Conservation (phyloP, 2,797 vertebrate genomes). For the Mormyrus proboscirostris region DNA sequence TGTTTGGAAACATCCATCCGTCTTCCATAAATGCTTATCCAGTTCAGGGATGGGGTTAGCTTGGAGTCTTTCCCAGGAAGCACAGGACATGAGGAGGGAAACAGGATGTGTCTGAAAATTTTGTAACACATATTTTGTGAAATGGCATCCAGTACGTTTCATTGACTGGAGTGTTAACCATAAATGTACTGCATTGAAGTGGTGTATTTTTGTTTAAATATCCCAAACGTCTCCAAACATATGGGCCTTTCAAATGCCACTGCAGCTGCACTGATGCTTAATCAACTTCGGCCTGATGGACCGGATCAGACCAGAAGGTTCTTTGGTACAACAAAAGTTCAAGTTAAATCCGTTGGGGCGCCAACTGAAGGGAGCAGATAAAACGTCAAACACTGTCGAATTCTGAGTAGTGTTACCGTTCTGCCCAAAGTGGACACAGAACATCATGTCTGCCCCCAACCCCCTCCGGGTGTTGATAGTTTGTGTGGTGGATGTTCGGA, state of each 20-base stretch:
- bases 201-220: not conserved
- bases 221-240: not conserved
- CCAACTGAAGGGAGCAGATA: not conserved
- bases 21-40: not conserved
- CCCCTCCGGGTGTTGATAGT: not conserved
- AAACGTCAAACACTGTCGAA: conserved; percentile 28
- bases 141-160: not conserved
- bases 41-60: not conserved
- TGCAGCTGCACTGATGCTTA: not conserved
- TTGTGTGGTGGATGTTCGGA: conserved; percentile 9
- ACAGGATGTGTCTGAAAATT: not conserved
- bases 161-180: not conserved
- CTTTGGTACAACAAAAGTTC: not conserved
- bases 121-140: not conserved
- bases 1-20: not conserved
- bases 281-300: not conserved
- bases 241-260: not conserved
- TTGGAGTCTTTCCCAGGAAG: not conserved
- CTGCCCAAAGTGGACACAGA: conserved; percentile 35
- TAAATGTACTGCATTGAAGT: not conserved
- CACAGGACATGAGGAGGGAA: not conserved
- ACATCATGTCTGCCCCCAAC: not conserved
- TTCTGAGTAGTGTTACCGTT: conserved; percentile 29
- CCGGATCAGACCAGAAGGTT: not conserved
- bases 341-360: not conserved